Evolutionary conservation across 1,140 invertebrate species (phyloP).

Genomic region (Pygmarrhopalites habei): DNA sequence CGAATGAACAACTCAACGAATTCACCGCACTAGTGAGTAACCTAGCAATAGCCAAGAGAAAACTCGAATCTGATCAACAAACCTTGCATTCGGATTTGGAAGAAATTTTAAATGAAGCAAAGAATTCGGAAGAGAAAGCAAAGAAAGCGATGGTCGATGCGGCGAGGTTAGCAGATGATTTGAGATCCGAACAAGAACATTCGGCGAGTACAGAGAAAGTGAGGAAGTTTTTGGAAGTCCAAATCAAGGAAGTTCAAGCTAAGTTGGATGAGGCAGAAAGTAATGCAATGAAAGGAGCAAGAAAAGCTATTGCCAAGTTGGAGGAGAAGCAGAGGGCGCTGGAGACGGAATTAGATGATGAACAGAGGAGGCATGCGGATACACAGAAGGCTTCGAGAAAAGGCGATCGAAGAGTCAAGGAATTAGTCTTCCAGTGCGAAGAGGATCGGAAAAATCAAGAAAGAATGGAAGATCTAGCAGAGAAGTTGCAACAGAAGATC

Average conservation of each 20-base stretch:
- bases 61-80: constrained; percentile 90
- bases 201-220: constrained; percentile 95
- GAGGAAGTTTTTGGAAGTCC: constrained; percentile 90
- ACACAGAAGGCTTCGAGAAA: constrained; percentile 93
- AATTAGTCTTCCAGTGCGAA: constrained; percentile 92
- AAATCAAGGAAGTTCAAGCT: constrained; percentile 90
- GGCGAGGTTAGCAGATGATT: constrained; percentile 93
- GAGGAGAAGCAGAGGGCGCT: constrained; percentile 91
- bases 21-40: constrained; percentile 84
- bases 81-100: constrained; percentile 95
- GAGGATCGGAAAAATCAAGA: constrained; percentile 97
- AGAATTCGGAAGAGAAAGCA: no score
- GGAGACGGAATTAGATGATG: constrained; percentile 94
- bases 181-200: constrained; percentile 97
- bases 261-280: constrained; percentile 93
- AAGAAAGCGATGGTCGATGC: constrained; percentile 99
- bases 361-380: constrained; percentile 94
- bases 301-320: constrained; percentile 92
- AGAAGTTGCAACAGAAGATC: constrained; percentile 99
- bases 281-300: constrained; percentile 95
- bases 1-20: constrained; percentile 95
- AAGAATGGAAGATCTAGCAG: constrained; percentile 94
- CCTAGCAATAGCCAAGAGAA: constrained; percentile 77
- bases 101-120: constrained; percentile 90
- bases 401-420: constrained; percentile 90